Conservation (phyloP, 2,888 invertebrate genomes). For the Neria commutata region DNA sequence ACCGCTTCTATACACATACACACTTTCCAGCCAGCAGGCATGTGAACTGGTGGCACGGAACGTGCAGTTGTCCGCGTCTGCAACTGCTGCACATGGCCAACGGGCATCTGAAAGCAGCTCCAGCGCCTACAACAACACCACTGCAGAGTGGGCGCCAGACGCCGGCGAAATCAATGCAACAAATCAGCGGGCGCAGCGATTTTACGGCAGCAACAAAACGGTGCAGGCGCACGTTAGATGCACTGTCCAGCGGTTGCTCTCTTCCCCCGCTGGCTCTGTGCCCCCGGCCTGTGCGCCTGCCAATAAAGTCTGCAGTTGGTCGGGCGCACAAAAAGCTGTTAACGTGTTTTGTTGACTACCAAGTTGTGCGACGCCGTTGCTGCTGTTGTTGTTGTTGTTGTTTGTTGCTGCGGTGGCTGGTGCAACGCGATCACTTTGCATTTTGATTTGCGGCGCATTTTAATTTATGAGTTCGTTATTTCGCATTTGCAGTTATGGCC, state of each 20-base stretch:
- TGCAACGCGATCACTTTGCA: not conserved
- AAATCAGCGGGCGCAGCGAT: not conserved
- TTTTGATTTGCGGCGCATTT: not conserved
- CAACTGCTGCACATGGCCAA: not conserved
- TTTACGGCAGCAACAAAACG: not conserved
- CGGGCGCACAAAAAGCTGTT: too few relatives aligned
- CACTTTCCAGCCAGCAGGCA: not conserved
- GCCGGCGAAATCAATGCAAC: not conserved
- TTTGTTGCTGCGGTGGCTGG: too few relatives aligned
- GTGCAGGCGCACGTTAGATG: not conserved
- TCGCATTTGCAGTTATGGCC: not conserved
- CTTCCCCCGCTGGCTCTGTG: too few relatives aligned
- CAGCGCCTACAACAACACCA: not conserved
- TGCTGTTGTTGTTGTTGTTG: too few relatives aligned
- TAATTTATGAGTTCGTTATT: not conserved
- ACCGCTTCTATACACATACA: not conserved
- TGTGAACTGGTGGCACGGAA: not conserved
- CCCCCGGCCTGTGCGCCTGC: too few relatives aligned
- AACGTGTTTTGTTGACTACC: too few relatives aligned
- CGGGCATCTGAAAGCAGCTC: not conserved
- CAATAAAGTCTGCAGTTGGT: too few relatives aligned
- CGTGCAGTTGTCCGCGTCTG: not conserved
- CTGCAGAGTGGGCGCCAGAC: not conserved
- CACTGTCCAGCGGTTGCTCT: too few relatives aligned
- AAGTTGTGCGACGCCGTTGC: too few relatives aligned